Percentiles rank a stretch among this genome's conserved stretches.
These are phyloP conservation scores for Ashinkailepas kermadecensis DNA, from an alignment of 2,888 invertebrate species.

Conservation along the genomic window DNA sequence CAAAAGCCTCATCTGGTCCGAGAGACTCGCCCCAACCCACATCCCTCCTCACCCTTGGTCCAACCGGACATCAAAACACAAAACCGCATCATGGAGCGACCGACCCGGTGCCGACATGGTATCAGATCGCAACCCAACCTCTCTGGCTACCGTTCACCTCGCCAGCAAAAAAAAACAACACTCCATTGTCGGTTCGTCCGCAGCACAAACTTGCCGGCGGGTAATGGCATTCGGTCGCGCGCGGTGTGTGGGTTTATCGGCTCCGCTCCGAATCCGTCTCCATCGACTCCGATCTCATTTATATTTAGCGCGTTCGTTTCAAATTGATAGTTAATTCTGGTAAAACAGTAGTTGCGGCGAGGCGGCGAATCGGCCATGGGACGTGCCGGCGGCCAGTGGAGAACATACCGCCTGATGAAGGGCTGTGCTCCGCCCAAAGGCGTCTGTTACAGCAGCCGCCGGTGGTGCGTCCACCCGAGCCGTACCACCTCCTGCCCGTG, in stretches of 20 bases:
- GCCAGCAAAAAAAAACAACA: neutral
- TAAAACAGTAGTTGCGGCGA: slow-evolving; percentile 3
- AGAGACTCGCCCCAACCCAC: too few relatives aligned
- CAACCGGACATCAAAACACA: too few relatives aligned
- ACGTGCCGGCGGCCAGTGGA: neutral
- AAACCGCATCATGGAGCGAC: too few relatives aligned
- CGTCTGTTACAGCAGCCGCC: neutral
- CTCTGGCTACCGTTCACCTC: too few relatives aligned
- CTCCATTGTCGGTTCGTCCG: neutral
- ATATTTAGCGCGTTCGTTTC: neutral
- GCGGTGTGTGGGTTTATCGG: neutral
- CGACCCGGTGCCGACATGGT: too few relatives aligned
- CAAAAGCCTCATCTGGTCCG: too few relatives aligned
- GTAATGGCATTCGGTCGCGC: neutral
- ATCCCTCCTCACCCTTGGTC: too few relatives aligned
- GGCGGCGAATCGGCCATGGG: neutral
- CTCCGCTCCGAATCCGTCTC: neutral
- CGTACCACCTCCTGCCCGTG: too few relatives aligned
- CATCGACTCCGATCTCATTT: neutral
- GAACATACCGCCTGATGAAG: neutral
- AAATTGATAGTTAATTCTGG: slow-evolving; percentile 1
- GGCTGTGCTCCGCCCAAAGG: neutral
- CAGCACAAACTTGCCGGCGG: neutral
- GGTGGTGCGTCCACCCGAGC: neutral
- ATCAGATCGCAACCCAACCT: too few relatives aligned